Percentiles rank a stretch among this genome's conserved stretches.
Conservation (phyloP, 1,140 invertebrate species). For the Drosophila teissieri region DNA sequence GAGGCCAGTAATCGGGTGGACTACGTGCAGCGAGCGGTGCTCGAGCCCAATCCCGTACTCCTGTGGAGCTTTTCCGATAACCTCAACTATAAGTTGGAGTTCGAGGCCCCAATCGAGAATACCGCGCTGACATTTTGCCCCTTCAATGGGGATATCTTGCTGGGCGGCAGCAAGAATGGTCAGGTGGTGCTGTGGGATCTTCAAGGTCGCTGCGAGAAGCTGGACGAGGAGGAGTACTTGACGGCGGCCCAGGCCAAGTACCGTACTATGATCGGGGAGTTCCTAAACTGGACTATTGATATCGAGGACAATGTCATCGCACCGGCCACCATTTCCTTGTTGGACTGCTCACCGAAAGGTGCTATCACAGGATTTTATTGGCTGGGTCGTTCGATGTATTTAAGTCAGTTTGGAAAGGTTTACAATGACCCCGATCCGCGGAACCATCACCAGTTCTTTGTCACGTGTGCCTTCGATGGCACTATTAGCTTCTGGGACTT, state of each 20-base stretch:
- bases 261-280: conserved; percentile 86
- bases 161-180: conserved; percentile 90
- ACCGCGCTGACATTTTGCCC: conserved; percentile 88
- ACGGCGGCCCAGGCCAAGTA: conserved; percentile 88
- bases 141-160: conserved; percentile 88
- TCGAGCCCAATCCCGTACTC: conserved; percentile 87
- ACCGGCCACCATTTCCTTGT: conserved; percentile 87
- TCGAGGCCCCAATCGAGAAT: conserved; percentile 88
- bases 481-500: conserved; percentile 90
- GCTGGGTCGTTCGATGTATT: conserved; percentile 87
- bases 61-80: conserved; percentile 90
- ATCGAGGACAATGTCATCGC: conserved; percentile 86
- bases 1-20: conserved; percentile 46
- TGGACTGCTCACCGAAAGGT: conserved; percentile 87
- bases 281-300: conserved; percentile 89
- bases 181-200: conserved; percentile 91
- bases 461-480: conserved; percentile 88
- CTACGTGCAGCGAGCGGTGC: conserved; percentile 85
- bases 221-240: conserved; percentile 87
- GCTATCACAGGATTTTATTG: conserved; percentile 88
- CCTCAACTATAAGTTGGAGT: conserved; percentile 88
- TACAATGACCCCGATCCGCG: conserved; percentile 74
- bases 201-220: conserved; percentile 87
- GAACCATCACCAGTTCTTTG: conserved; percentile 86
- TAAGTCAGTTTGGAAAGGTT: conserved; percentile 87